Conservation (phyloP, 2,113 vertebrate species). For the Carettochelys insculpta region DNA sequence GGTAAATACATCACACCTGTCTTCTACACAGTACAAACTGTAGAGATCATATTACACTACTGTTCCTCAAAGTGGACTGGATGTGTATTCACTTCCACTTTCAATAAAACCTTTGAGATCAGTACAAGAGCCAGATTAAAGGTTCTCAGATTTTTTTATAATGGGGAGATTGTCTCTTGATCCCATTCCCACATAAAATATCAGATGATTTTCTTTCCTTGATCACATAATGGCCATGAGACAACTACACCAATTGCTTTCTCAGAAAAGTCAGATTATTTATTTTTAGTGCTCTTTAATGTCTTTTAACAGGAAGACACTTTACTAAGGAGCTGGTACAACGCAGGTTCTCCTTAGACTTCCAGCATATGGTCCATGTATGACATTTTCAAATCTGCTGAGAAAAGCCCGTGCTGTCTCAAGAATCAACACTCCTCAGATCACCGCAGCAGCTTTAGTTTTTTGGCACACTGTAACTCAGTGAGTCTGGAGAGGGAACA, state of each 20-base stretch:
- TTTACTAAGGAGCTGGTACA: background rate
- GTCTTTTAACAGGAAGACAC: background rate
- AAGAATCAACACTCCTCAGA: background rate
- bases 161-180: background rate
- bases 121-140: background rate
- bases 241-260: background rate
- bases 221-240: background rate
- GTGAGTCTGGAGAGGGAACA: background rate
- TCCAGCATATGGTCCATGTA: background rate
- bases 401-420: background rate
- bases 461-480: background rate
- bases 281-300: background rate
- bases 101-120: no score
- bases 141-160: background rate
- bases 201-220: background rate
- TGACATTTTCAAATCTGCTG: background rate
- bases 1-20: background rate
- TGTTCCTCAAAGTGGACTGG: background rate
- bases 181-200: background rate
- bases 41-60: background rate
- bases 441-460: background rate
- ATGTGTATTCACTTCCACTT: background rate
- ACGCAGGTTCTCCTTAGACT: background rate
- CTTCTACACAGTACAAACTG: background rate
- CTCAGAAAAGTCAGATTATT: background rate